phyloP scores from a whole-genome alignment of 2,113 vertebrate genomes.

The Heterotis niloticus region DNA sequence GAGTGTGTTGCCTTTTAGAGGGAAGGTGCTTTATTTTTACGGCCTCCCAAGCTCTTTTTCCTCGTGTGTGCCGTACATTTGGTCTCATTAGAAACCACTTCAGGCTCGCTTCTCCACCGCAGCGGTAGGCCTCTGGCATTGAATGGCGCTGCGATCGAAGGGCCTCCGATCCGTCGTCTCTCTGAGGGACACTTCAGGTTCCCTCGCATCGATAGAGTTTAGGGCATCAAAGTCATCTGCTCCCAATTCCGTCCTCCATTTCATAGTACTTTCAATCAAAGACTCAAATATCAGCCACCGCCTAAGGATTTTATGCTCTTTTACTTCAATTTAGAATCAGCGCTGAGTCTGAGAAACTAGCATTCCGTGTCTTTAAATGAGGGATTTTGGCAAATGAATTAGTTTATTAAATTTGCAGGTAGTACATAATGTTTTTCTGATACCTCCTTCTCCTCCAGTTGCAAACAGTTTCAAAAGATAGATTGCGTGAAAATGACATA shows the following conservation, averaged over 20 bases:
- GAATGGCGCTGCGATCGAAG: neutral
- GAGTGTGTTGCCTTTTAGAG: neutral
- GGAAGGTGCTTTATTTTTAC: conserved; percentile 12
- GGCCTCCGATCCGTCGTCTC: neutral
- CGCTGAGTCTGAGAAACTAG: conserved; percentile 1
- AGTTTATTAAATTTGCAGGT: too few relatives aligned
- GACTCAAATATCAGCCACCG: conserved; percentile 24
- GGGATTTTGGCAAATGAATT: too few relatives aligned
- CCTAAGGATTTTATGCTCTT: conserved; percentile 25
- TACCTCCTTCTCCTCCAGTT: too few relatives aligned
- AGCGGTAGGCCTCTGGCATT: neutral
- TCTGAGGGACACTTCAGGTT: neutral
- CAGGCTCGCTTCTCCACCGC: neutral
- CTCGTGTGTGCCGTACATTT: neutral
- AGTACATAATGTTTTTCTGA: too few relatives aligned
- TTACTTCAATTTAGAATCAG: conserved; percentile 28
- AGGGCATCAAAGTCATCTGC: neutral
- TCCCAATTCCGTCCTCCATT: neutral
- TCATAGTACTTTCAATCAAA: too few relatives aligned
- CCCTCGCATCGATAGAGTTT: neutral
- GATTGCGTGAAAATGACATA: too few relatives aligned
- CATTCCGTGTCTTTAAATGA: too few relatives aligned
- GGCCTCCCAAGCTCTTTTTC: neutral
- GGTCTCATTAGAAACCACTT: conserved; percentile 18
- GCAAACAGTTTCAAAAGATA: too few relatives aligned